Conservation (phyloP, 2,113 vertebrate species). For the Caranx ignobilis region DNA sequence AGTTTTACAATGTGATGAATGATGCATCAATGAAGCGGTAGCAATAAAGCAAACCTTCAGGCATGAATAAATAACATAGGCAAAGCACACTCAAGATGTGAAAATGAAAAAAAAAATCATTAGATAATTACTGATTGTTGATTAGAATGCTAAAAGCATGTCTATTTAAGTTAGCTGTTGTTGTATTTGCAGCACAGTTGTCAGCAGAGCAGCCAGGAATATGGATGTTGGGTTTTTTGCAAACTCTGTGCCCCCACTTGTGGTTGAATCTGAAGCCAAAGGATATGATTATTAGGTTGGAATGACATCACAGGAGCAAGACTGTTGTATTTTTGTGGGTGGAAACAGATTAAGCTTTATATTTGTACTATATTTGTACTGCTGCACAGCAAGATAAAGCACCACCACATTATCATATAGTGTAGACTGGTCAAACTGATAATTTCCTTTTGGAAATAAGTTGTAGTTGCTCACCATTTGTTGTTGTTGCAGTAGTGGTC, state of each 20-base stretch:
- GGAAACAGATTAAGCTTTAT: not conserved
- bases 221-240: not conserved
- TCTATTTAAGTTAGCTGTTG: conserved; percentile 6
- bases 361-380: not conserved
- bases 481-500: not conserved
- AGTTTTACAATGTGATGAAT: not conserved
- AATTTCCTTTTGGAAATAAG: not conserved
- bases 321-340: not conserved
- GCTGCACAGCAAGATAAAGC: not conserved
- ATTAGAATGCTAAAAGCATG: not conserved
- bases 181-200: conserved; percentile 31
- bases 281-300: not conserved
- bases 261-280: not conserved
- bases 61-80: not conserved
- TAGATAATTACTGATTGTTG: not conserved
- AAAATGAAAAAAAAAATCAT: not conserved
- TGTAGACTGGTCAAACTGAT: not conserved
- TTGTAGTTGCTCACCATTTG: not conserved
- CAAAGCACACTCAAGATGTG: not conserved
- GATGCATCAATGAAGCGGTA: not conserved
- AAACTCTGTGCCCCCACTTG: not conserved
- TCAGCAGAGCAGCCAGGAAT: conserved; percentile 32
- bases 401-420: not conserved
- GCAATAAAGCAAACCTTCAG: not conserved
- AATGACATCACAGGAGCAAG: not conserved